Percentiles rank a stretch among this genome's conserved stretches.
These are phyloP conservation scores for Epinotia brunnichana DNA, from an alignment of 2,888 invertebrate genomes.

Conservation along the genomic window DNA sequence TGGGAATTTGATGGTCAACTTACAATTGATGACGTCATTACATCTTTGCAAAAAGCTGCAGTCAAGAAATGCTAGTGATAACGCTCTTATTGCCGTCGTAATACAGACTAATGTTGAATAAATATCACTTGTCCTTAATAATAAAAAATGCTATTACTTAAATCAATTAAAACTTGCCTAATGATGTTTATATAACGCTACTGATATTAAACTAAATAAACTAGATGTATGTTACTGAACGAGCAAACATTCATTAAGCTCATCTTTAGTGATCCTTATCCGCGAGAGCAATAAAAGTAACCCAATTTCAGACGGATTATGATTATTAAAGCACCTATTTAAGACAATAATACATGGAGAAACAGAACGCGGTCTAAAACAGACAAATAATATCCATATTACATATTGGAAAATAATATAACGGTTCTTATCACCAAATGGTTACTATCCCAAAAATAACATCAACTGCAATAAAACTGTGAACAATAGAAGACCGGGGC, in stretches of 20 bases:
- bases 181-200: constrained; percentile 20
- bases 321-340: constrained; percentile 18
- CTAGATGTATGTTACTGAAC: constrained; percentile 8
- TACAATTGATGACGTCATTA: constrained; percentile 51
- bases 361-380: background rate
- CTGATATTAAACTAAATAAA: background rate
- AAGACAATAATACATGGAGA: constrained; percentile 2
- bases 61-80: background rate
- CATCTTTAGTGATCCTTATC: constrained; percentile 19
- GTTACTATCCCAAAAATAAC: constrained; percentile 51
- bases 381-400: constrained; percentile 14
- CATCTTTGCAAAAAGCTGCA: constrained; percentile 29
- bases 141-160: too few relatives aligned
- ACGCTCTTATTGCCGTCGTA: background rate
- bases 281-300: constrained; percentile 14
- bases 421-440: constrained; percentile 32
- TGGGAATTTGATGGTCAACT: constrained; percentile 50
- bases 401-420: constrained; percentile 21
- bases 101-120: background rate
- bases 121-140: background rate
- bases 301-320: constrained; percentile 5
- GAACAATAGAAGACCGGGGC: constrained; percentile 60
- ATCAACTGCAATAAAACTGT: constrained; percentile 66
- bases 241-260: constrained; percentile 17
- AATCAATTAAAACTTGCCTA: background rate